A percentile compares a stretch with the other conserved stretches of the same genome.
Evolutionary conservation across 2,888 invertebrate genomes (phyloP).

Genomic region (Mystacides longicornis): DNA sequence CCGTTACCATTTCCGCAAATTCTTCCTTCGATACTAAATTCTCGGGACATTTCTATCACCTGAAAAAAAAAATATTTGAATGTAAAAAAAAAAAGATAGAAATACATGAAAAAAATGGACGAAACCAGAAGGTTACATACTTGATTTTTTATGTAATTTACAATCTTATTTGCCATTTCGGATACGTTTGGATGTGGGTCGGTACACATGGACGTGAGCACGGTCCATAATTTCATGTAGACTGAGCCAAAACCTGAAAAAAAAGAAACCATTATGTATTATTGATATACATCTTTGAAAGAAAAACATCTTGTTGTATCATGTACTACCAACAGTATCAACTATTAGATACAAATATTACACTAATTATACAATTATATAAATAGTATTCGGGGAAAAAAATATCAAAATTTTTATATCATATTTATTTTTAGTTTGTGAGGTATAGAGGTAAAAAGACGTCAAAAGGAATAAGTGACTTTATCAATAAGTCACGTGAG

Average conservation of each 20-base stretch:
- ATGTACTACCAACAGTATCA: too few relatives aligned
- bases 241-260: constrained; percentile 60
- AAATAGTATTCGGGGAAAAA: too few relatives aligned
- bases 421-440: too few relatives aligned
- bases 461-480: too few relatives aligned
- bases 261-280: neutral
- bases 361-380: too few relatives aligned
- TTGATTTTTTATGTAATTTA: constrained; percentile 69
- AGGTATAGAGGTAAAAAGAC: too few relatives aligned
- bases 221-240: constrained; percentile 85
- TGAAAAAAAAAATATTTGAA: too few relatives aligned
- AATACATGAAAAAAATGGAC: neutral
- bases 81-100: neutral
- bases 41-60: constrained; percentile 22
- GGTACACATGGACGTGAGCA: constrained; percentile 65
- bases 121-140: constrained; percentile 34
- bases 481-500: too few relatives aligned
- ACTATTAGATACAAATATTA: too few relatives aligned
- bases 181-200: constrained; percentile 87
- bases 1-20: constrained; percentile 18
- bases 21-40: constrained; percentile 23
- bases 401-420: too few relatives aligned
- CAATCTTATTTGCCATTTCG: constrained; percentile 68
- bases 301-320: too few relatives aligned
- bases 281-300: neutral